Base-by-base conservation (phyloP, 1,140 invertebrate species). In the Tribolium castaneum region DNA sequence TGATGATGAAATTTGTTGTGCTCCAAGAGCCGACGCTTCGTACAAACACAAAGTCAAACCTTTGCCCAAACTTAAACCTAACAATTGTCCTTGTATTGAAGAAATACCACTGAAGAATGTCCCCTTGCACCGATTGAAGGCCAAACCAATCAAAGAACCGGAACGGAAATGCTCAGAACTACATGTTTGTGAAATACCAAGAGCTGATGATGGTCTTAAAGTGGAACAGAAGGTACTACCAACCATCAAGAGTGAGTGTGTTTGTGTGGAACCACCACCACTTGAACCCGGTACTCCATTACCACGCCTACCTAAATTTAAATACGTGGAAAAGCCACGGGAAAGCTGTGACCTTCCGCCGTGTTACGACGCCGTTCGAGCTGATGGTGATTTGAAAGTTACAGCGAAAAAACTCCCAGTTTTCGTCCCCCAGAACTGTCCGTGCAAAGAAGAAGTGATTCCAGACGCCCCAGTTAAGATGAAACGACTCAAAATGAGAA, bases 251-350 rank as follows among this genome's bases (percentile, higher is more conserved):
- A 51, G 74, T 22, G 76, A 72, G 1, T 82, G 81, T 50, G 56
- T 10, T 10, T 82, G 81, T 16, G 39, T 80, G 9, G 78, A 81
- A 72, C 80, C 76, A 1, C 81, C 78, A 13, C 70, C 72, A 51
- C 6, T 75, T 16, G 13, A 30, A n/a, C 19, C 51, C 6, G 52
- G 10, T 1, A 6, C 0, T 16, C 71, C 71, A 2, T 34, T 73
- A 5, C 12, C 6, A 1, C 39, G 34, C 1, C 34, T 78, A 25
- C 56, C 56, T 2, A 59, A 50, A 9, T 50, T 52, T 34, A 66
- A 78, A 12, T 49, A 51, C 50, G 49, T 74, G 30, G 71, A 73
- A 6, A 62, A 75, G 51, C 49, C 22, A 3, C 2, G 77, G 30
- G 16, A 34, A 34, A 2, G 14, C 52, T 34, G 19, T 45, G 49